These are phyloP conservation scores for Ictalurus punctatus DNA, from an alignment of 2,113 vertebrate genomes.

Conservation along the genomic window DNA sequence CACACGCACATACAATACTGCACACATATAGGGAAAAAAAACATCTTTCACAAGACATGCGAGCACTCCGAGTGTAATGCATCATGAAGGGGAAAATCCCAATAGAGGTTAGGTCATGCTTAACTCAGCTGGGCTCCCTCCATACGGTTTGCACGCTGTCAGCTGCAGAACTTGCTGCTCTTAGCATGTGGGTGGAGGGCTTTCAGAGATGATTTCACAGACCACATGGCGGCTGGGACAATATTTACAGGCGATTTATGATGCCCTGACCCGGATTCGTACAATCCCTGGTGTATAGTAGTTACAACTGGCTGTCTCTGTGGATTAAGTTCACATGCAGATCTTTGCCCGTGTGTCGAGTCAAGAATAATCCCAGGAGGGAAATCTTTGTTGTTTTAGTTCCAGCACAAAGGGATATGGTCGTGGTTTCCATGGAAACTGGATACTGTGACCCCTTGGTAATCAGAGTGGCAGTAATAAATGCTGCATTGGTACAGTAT, in stretches of 20 bases:
- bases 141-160: background rate
- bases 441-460: conserved; percentile 15
- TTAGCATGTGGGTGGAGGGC: conserved; percentile 40
- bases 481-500: background rate
- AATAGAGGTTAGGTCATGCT: conserved; percentile 43
- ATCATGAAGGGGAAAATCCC: conserved; percentile 51
- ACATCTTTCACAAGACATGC: conserved; percentile 9
- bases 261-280: conserved; percentile 8
- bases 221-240: conserved; percentile 41
- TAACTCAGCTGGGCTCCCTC: conserved; percentile 20
- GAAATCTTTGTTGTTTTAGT: conserved; percentile 44
- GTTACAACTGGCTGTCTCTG: conserved; percentile 17
- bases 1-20: background rate
- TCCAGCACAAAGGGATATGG: conserved; percentile 53
- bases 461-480: conserved; percentile 28
- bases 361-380: conserved; percentile 52
- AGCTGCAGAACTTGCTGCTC: conserved; percentile 29
- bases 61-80: conserved; percentile 27
- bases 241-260: conserved; percentile 41
- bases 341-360: conserved; percentile 15
- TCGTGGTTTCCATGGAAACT: conserved; percentile 55
- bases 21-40: background rate
- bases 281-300: background rate
- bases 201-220: conserved; percentile 39
- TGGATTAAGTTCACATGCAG: conserved; percentile 7